Conservation (phyloP, 2,888 invertebrate genomes). For the Schizotus pectinicornis region DNA sequence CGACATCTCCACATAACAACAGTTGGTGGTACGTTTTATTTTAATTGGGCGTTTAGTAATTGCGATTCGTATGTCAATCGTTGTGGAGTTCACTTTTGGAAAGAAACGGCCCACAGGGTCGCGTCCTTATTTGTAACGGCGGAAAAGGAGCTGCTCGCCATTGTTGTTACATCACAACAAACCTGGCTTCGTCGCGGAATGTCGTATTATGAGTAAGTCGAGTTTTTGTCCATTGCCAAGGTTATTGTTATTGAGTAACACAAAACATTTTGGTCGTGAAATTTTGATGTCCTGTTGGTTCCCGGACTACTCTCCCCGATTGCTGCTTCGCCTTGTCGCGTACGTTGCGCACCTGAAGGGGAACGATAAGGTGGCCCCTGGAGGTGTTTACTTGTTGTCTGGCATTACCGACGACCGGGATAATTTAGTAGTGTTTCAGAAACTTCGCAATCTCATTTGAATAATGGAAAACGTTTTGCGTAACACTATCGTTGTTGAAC, state of each 20-base stretch:
- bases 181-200: too few species aligned
- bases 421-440: slow-evolving; percentile 16
- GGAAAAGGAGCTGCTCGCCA: too few species aligned
- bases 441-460: slow-evolving; percentile 27
- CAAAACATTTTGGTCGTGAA: background rate
- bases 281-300: background rate
- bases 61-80: too few species aligned
- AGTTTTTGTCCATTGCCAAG: slow-evolving; percentile 17
- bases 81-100: too few species aligned
- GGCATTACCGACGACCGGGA: slow-evolving; percentile 5
- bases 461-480: slow-evolving; percentile 25
- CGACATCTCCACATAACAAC: too few species aligned
- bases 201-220: too few species aligned
- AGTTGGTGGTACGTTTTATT: too few species aligned
- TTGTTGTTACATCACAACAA: too few species aligned
- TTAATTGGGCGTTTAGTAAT: too few species aligned
- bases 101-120: too few species aligned
- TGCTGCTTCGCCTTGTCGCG: background rate
- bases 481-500: slow-evolving; percentile 14
- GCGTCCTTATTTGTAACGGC: too few species aligned
- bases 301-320: background rate
- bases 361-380: slow-evolving; percentile 4
- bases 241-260: background rate
- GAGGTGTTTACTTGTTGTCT: slow-evolving; percentile 14
- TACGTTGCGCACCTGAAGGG: background rate